Evolutionary conservation across 2,113 vertebrate genomes (phyloP), one percentile per base, ranked within the genome.

Genomic region (Oceanodroma tethys): DNA sequence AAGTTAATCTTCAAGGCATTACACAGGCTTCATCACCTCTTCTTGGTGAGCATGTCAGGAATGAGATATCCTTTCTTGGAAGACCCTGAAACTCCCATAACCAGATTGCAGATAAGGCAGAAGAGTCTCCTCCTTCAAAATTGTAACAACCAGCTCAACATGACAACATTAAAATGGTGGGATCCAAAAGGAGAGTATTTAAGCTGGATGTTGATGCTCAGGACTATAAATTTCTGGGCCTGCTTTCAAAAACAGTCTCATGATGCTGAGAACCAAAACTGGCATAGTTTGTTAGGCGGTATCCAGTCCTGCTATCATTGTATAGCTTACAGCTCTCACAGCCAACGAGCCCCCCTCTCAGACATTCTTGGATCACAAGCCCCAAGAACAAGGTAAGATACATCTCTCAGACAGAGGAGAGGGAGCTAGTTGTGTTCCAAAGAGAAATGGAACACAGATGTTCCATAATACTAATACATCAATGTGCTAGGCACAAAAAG

Each of bases 401-500:
- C 0, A 0, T 45, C 53, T 59, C 65, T 62, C 47, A 90, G 47
- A 42, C 29, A 65, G 53, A 1, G 2, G 26, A 59, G n/a, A 92
- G 32, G 56, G 75, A 86, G 50, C 10, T 72, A 53, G 75, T 19
- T 38, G 11, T 73, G 21, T 70, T 91, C 53, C 45, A 73, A 70
- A 91, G 45, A 84, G 18, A 58, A 89, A 66, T 3, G 13, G 25
- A 89, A 73, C 19, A 83, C 66, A 73, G 19, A 55, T 47, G 38
- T 22, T 70, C 21, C 27, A 38, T 53, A 53, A 74, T 53, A 82
- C 38, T 36, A 91, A 88, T 29, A 17, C 7, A 30, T 58, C 42
- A 32, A 2, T 48, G 42, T 48, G 11, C 18, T 94, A 38, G 9
- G 34, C 43, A 86, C 58, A 76, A 72, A 83, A 48, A 85, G 34